Base-by-base conservation (phyloP, 2,888 invertebrate species). In the Miltochrista miniata region DNA sequence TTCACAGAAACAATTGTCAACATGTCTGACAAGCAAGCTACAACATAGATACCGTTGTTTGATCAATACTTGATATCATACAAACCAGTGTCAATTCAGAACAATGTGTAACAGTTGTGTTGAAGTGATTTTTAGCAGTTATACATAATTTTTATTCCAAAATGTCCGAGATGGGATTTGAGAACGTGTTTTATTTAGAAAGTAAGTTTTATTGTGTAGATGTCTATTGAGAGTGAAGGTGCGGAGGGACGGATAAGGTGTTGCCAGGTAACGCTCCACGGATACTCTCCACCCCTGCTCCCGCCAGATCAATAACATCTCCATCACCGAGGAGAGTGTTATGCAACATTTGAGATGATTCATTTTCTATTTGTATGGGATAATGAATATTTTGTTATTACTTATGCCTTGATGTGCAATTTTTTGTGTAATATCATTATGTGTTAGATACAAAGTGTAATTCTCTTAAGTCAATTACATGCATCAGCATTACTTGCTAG, bases 131-230 rank as follows among this genome's bases (percentile, higher is more conserved):
- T 69, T 64, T 52, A 65, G 60, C 60, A 56, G 55, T 67, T 68
- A 65, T 72, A 64, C 59, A 59, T 64, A 63, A 64, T 63, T 61
- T 69, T 51, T 33, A 29, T 50, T 63, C 52, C 58, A 88, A 83
- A 81, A 91, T 91, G 91, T 80, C 90, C 45, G 90, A 90, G 74
- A 88, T 92, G 90, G 90, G 84, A 44, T 89, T 91, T 74, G 92
- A 92, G 74, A 90, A 87, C 72, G 90, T 92, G 77, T 92, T 92
- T 75, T 92, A 92, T 76, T 79, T 92, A 44, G 92, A 92, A 74
- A 92, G 92, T 92, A 79, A 92, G 92, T 91, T 79, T 76, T 77
- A 68, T 74, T 76, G 74, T 74, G 60, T 67, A 71, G 70, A 74
- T 65, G 68, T 62, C 70, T 74, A 67, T 78, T 77, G 72, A 71